These are phyloP conservation scores for Caenorhabditis zanzibari DNA, from an alignment of 2,888 invertebrate genomes.

Conservation along the genomic window DNA sequence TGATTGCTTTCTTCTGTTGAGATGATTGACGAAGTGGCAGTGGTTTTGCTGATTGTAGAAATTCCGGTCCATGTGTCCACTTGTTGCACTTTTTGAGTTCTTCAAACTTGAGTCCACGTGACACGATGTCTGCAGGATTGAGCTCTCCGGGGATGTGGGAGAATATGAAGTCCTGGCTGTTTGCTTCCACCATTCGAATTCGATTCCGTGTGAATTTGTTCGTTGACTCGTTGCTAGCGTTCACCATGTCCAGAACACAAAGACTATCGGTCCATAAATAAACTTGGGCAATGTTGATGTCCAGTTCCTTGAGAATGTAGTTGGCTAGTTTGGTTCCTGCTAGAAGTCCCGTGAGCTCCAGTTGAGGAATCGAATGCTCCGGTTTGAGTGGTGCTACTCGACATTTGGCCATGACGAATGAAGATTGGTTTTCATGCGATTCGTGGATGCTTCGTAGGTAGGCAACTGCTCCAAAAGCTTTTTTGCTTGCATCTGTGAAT, in stretches of 20 bases:
- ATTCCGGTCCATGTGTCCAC: conserved; percentile 34
- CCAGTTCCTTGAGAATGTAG: no score
- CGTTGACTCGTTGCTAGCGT: not conserved
- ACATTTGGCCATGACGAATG: no score
- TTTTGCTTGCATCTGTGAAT: no score
- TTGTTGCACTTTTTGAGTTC: conserved; percentile 5
- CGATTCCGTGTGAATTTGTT: conserved; percentile 14
- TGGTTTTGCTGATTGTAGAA: not conserved
- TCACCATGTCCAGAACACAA: conserved; percentile 12
- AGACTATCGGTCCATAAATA: conserved; percentile 35
- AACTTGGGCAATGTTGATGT: no score
- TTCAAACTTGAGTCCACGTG: conserved; percentile 13
- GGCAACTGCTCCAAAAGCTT: no score
- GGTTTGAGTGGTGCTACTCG: no score
- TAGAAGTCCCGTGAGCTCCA: no score
- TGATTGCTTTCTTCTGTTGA: not conserved
- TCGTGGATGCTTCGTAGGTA: no score
- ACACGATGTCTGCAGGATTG: conserved; percentile 36
- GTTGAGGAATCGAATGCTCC: no score
- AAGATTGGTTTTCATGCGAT: no score
- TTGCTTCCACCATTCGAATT: not conserved
- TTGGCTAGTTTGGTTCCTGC: no score
- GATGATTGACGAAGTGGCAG: conserved; percentile 9
- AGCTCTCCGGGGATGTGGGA: conserved; percentile 27
- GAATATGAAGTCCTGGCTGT: not conserved